Conservation (phyloP, 2,113 vertebrate genomes). For the Triplophysa rosa region DNA sequence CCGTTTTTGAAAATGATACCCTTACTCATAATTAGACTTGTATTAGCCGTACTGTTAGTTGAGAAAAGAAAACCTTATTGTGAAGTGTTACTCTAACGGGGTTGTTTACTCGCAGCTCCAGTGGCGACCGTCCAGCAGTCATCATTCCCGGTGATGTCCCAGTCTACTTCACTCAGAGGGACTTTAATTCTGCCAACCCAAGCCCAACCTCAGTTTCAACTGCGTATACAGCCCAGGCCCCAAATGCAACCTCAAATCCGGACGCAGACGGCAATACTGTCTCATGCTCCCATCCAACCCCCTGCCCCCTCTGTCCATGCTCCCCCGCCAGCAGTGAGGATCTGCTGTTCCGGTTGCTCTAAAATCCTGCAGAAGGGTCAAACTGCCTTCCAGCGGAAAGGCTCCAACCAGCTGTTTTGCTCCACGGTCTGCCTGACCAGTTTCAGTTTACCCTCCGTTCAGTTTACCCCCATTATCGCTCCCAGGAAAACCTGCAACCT, state of each 20-base stretch:
- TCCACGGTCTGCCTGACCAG: conserved; percentile 96
- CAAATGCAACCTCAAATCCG: conserved; percentile 37
- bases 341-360: conserved; percentile 95
- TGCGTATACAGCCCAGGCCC: conserved; percentile 16
- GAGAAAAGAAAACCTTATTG: no score
- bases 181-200: conserved; percentile 26
- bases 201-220: conserved; percentile 32
- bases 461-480: conserved; percentile 71
- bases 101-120: conserved; percentile 31
- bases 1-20: background rate
- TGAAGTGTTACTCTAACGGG: background rate
- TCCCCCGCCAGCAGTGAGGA: conserved; percentile 71
- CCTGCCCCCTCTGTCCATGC: conserved; percentile 57
- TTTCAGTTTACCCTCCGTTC: conserved; percentile 77
- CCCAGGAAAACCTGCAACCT: conserved; percentile 85
- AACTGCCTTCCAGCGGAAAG: conserved; percentile 97
- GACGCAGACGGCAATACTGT: conserved; percentile 36
- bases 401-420: conserved; percentile 97
- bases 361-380: conserved; percentile 96
- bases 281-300: conserved; percentile 26
- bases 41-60: background rate
- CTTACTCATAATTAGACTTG: background rate
- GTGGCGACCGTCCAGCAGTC: conserved; percentile 35
- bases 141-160: conserved; percentile 28
- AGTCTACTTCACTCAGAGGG: conserved; percentile 54